Base-by-base conservation (phyloP, 1,140 invertebrate genomes). In the Calephelis nemesis region DNA sequence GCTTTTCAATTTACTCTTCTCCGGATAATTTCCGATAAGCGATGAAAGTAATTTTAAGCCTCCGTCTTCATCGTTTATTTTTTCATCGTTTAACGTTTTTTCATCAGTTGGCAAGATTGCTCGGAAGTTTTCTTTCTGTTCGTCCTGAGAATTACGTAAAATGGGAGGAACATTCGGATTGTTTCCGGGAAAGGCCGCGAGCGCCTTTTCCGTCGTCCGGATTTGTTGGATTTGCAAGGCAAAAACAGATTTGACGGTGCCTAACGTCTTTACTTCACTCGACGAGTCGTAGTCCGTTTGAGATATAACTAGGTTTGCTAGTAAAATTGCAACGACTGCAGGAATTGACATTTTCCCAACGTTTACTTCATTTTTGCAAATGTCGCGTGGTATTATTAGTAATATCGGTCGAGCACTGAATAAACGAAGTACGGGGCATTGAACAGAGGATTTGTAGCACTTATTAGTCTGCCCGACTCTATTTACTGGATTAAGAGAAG, bases 361-460 rank as follows among this genome's bases (percentile, higher is more conserved):
- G 76, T 79, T 71, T 68, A 75, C 49, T 75, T 47, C 54, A 70
- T 79, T 67, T 70, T 72, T 42, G 63, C 47, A 74, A 62, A 47
- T 70, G 72, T 67, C 76, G 75, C 76, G 76, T 74, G 79, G 77
- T 79, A 75, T 81, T 78, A 77, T 74, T 78, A 68, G 72, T 73
- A 76, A 76, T 79, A 79, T 74, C 77, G 74, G 73, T 66, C 74
- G 64, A 70, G 77, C 72, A 87, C 81, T 84, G 81, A 74, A 62
- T 71, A 69, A 70, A 68, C 30, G 74, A 77, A 73, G 77, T 70
- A 77, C 58, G 68, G 81, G 80, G 74, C 84, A 84, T 79, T 82
- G 83, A 75, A 77, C 79, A 80, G 77, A 74, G 88, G 87, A 88
- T 89, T 90, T 91, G 84, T 87, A 85, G 88, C 88, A 91, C 88